Evolutionary conservation across 2,888 invertebrate species (phyloP), one percentile per base, ranked within the genome.

Genomic region (Nephrotoma appendiculata): DNA sequence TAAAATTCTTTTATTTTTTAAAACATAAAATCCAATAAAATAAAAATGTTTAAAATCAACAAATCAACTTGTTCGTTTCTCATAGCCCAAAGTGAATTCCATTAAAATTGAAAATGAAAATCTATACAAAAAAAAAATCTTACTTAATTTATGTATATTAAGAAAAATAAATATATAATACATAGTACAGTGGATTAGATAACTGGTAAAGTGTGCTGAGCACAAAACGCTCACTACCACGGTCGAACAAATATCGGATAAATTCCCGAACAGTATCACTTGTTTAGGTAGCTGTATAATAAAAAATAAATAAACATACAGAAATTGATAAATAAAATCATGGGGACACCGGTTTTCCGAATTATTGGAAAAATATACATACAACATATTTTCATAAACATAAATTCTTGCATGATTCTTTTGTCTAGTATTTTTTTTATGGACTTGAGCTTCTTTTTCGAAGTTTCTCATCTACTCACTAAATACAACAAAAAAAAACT

Each of bases 261-360:
- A 12, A n/a, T 12, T 48, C 2, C 5, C 12, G 48, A 48, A 48
- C 0, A 48, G 11, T 2, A 44, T 0, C 52, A 15, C 15, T 71
- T 7, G 71, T 15, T 71, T 71, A 31, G 71, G 71, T 7, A 31
- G 31, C 71, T 31, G 71, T 71, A 71, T 9, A 31, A 19, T 9
- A 31, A 9, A 9, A 71, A 9, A 71, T 31, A 71, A 31, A n/a
- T 19, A 57, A 19, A 57, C 2, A 31, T 52, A 57, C 6, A 19
- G 19, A 19, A 71, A 31, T 31, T 71, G 71, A 71, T 71, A 71
- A 71, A 71, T 71, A 71, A 71, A 41, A 84, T 42, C 42, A 84
- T 84, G 43, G 84, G 84, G 84, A 84, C 84, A 84, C 84, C 84
- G 84, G 84, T 84, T 84, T 84, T 84, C 41, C 84, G 84, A 84